Percentiles rank a stretch among this genome's conserved stretches.
phyloP scores from a whole-genome alignment of 2,113 vertebrate genomes.

The Lophotis ruficrista region DNA sequence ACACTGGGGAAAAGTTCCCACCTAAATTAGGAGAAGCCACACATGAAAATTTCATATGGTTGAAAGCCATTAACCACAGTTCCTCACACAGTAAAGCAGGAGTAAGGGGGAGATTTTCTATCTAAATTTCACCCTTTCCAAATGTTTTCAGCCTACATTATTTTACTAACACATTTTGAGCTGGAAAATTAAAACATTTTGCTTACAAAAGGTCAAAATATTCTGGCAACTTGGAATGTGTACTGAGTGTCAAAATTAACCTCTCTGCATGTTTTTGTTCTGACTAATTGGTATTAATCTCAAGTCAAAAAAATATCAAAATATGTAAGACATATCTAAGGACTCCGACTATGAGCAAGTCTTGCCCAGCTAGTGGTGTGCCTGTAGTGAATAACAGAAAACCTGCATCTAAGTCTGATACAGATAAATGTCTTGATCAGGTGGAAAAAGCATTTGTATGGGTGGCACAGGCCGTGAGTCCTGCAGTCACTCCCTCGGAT shows the following conservation, averaged over 20 bases:
- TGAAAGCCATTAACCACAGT: not conserved
- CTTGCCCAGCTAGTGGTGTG: not conserved
- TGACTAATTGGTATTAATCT: not conserved
- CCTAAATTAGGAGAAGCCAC: not conserved
- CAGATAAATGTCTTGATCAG: not conserved
- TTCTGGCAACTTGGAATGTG: not conserved
- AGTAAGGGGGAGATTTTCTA: not conserved
- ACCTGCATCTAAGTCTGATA: not conserved
- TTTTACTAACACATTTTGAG: not conserved
- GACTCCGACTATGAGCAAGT: accelerated
- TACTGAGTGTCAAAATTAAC: not conserved
- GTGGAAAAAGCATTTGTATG: not conserved
- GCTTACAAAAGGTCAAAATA: not conserved
- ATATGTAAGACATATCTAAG: not conserved
- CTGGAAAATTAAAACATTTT: not conserved
- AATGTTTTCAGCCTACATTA: not conserved
- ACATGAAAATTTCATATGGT: not conserved
- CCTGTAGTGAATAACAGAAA: not conserved
- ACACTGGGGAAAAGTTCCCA: not conserved
- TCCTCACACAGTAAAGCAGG: not conserved
- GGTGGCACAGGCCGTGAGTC: not conserved
- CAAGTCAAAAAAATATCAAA: not conserved
- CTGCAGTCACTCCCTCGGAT: not conserved
- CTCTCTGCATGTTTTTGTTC: not conserved
- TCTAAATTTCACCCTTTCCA: not conserved